phyloP scores from a whole-genome alignment of 1,140 invertebrate species.

The Agrilus planipennis region DNA sequence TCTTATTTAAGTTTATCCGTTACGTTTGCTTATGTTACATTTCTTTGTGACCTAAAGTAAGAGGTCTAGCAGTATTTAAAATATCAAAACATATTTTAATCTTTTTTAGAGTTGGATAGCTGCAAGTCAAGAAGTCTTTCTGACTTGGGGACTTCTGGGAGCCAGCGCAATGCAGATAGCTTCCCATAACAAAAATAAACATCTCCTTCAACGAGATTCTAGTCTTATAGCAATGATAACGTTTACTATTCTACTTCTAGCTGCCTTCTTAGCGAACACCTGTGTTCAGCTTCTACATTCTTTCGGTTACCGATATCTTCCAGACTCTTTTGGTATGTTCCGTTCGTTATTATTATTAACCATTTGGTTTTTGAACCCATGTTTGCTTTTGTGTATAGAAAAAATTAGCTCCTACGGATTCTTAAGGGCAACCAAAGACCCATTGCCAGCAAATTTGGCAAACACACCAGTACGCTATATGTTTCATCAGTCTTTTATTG shows the following conservation, averaged over 20 bases:
- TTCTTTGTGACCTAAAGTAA: too few species aligned
- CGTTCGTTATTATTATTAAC: not conserved
- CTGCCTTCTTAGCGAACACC: conserved; percentile 67
- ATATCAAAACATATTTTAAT: too few species aligned
- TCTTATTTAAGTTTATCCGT: conserved; percentile 3
- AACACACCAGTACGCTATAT: conserved; percentile 50
- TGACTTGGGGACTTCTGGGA: conserved; percentile 82
- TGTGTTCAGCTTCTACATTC: conserved; percentile 63
- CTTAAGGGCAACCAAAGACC: conserved; percentile 41
- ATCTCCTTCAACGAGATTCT: conserved; percentile 64
- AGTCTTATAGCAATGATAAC: conserved; percentile 68
- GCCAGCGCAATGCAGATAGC: conserved; percentile 72
- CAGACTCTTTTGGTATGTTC: conserved; percentile 72
- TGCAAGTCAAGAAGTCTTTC: conserved; percentile 75
- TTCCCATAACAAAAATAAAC: conserved; percentile 57
- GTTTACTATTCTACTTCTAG: conserved; percentile 56
- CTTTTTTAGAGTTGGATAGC: conserved; percentile 66
- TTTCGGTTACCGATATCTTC: conserved; percentile 58
- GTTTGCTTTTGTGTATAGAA: conserved; percentile 50
- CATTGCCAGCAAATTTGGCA: conserved; percentile 35
- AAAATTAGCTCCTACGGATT: conserved; percentile 59
- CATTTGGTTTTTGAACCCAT: too few species aligned
- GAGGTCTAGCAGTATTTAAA: too few species aligned
- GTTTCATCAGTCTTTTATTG: conserved; percentile 54
- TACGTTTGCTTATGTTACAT: conserved; percentile 8